Evolutionary conservation across 1,140 invertebrate genomes (phyloP).

Genomic region (Conus betulinus): DNA sequence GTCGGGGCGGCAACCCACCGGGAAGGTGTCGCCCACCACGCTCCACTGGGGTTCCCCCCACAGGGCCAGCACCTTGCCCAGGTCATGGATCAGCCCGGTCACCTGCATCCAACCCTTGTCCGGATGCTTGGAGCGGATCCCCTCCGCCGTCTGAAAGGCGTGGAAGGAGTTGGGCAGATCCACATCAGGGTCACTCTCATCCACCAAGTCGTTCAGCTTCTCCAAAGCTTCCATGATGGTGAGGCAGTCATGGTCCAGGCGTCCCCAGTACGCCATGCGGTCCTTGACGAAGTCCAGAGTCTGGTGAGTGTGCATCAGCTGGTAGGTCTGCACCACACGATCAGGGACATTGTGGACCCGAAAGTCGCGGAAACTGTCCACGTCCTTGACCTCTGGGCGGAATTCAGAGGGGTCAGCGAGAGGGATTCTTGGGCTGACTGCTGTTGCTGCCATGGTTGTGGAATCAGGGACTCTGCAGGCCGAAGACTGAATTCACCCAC

Average conservation of each 20-base stretch:
- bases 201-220: constrained; percentile 91
- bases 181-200: constrained; percentile 95
- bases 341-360: constrained; percentile 56
- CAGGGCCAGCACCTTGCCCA: constrained; percentile 93
- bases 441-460: background rate
- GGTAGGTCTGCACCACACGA: constrained; percentile 59
- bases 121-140: constrained; percentile 89
- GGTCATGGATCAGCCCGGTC: constrained; percentile 95
- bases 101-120: constrained; percentile 92
- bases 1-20: constrained; percentile 89
- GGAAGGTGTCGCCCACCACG: constrained; percentile 96
- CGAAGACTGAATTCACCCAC: background rate
- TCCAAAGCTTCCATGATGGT: constrained; percentile 91
- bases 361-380: constrained; percentile 59
- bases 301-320: constrained; percentile 63
- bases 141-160: constrained; percentile 97
- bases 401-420: constrained; percentile 66
- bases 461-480: background rate
- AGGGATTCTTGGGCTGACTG: constrained; percentile 10
- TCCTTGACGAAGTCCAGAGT: constrained; percentile 60
- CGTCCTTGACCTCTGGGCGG: constrained; percentile 62
- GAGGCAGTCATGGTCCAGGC: constrained; percentile 89
- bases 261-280: constrained; percentile 82
- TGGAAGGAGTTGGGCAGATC: constrained; percentile 96
- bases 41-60: constrained; percentile 93